Evolutionary conservation across 2,797 vertebrate genomes (phyloP).

Genomic region (Microhierax caerulescens): DNA sequence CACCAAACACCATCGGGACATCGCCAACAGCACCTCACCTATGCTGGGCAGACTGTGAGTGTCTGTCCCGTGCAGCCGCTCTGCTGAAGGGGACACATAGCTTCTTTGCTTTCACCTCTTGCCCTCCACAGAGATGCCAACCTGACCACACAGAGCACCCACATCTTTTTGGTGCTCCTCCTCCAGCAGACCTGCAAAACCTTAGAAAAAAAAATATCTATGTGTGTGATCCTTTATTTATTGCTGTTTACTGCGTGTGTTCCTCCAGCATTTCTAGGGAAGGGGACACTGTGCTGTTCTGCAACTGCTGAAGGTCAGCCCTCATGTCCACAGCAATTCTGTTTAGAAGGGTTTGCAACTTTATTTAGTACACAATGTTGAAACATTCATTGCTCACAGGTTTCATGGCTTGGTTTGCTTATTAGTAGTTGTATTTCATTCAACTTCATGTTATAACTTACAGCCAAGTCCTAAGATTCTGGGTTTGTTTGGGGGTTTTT

Average conservation of each 20-base stretch:
- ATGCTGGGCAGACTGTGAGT: background rate
- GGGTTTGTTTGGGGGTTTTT: background rate
- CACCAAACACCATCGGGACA: background rate
- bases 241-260: background rate
- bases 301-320: background rate
- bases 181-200: background rate
- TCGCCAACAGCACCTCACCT: background rate
- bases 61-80: fast-evolving
- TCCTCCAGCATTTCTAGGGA: slow-evolving; percentile 13
- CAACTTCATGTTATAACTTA: background rate
- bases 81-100: fast-evolving
- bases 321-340: background rate
- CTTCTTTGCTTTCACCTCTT: background rate
- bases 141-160: fast-evolving
- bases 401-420: background rate
- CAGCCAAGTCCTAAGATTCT: background rate
- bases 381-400: background rate
- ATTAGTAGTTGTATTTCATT: background rate
- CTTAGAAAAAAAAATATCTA: background rate
- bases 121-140: fast-evolving
- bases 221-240: background rate
- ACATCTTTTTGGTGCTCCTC: fast-evolving
- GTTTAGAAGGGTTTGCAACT: background rate
- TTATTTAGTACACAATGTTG: fast-evolving
- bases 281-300: fast-evolving